Evolutionary conservation across 2,113 vertebrate species (phyloP), one percentile per base, ranked within the genome.

Genomic region (Oryzias curvinotus): DNA sequence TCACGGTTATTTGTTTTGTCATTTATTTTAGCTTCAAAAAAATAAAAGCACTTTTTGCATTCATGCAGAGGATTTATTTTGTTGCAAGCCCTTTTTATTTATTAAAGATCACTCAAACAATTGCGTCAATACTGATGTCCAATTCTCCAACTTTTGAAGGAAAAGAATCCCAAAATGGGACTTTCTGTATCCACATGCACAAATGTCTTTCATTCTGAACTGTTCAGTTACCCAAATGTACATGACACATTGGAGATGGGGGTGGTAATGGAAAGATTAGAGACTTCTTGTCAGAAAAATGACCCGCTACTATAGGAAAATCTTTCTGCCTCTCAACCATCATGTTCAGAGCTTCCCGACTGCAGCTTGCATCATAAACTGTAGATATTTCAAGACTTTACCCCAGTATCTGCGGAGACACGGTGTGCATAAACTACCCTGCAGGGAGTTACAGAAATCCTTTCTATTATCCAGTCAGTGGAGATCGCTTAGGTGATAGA

Each of bases 381-480:
- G 64, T 59, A 25, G 48, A 59, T 62, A 44, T 62, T 26, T 63
- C 68, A 71, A 52, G 67, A 42, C 18, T 59, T 75, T 21, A 16
- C 36, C 52, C 52, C 41, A 5, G 5, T 51, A 57, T 72, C 49
- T 54, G 52, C 65, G 19, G 7, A 14, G 36, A 66, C 63, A 62
- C 5, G 23, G 49, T 57, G 57, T 42, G 56, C 16, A 41, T 52
- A 30, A 73, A 74, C 71, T 52, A 14, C 64, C 43, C 71, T 72
- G 61, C 61, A 46, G 82, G 76, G 54, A 73, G 28, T 43, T 52
- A 4, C 18, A 49, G 64, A 57, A 59, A 70, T 69, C 4, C 65
- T 71, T 71, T 62, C 64, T 53, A 65, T 77, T 44, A 67, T 69
- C 62, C 43, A 23, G 61, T 4, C 43, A 23, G 61, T 4, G 13